Conservation (phyloP, 2,888 invertebrate species). For the Drosophila stalkeri region DNA sequence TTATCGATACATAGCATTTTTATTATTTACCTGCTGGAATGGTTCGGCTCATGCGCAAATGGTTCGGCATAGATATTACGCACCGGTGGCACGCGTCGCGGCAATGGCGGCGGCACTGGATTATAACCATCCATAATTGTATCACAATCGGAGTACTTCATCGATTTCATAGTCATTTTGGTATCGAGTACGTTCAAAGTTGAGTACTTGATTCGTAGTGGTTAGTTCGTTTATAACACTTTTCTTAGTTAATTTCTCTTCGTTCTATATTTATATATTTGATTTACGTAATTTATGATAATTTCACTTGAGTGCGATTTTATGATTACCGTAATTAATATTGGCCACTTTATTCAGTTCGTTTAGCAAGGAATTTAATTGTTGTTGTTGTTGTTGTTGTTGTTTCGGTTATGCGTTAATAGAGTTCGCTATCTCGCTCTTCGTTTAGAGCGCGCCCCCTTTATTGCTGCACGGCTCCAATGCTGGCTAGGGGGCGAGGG, state of each 20-base stretch:
- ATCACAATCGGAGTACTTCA: slow-evolving; percentile 86
- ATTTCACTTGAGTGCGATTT: slow-evolving; percentile 37
- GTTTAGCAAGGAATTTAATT: slow-evolving; percentile 49
- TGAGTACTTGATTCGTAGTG: neutral
- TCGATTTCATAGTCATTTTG: slow-evolving; percentile 86
- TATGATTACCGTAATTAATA: slow-evolving; percentile 54
- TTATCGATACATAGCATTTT: neutral
- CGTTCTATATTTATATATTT: neutral
- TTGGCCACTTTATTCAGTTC: slow-evolving; percentile 68
- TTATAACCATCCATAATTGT: slow-evolving; percentile 86
- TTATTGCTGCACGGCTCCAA: slow-evolving; percentile 21
- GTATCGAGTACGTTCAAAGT: slow-evolving; percentile 19
- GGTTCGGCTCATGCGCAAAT: slow-evolving; percentile 85
- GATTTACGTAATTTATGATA: slow-evolving; percentile 16
- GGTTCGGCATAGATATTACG: slow-evolving; percentile 86
- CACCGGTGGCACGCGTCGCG: slow-evolving; percentile 85
- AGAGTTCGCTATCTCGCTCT: slow-evolving; percentile 24
- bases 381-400: slow-evolving; percentile 7
- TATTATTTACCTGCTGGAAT: slow-evolving; percentile 84
- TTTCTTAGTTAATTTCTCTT: slow-evolving; percentile 1
- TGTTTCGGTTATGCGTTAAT: slow-evolving; percentile 46
- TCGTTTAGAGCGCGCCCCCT: slow-evolving; percentile 24
- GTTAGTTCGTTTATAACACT: slow-evolving; percentile 9
- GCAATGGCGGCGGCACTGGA: slow-evolving; percentile 85
- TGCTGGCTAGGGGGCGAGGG: slow-evolving; percentile 30